Conservation (phyloP, 1,140 invertebrate species). For the Cyclina sinensis region DNA sequence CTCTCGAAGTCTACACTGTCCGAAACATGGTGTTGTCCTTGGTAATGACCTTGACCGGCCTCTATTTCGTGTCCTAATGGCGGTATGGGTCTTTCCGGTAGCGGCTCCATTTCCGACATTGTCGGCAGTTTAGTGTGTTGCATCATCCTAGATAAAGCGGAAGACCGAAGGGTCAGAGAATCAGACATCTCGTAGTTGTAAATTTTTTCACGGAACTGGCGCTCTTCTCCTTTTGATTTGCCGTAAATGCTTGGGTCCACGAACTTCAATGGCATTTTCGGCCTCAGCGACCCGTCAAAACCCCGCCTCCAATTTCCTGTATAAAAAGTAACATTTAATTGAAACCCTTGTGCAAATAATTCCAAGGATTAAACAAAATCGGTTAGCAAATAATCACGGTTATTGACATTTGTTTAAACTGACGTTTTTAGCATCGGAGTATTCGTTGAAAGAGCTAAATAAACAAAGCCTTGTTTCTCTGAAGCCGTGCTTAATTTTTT, state of each 20-base stretch:
- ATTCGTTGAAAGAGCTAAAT: no score
- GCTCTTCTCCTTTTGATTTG: slow-evolving; percentile 37
- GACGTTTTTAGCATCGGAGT: no score
- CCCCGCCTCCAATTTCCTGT: slow-evolving; percentile 53
- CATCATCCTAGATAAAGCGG: slow-evolving; percentile 57
- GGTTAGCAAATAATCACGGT: no score
- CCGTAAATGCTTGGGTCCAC: slow-evolving; percentile 47
- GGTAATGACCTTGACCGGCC: not conserved
- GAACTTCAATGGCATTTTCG: slow-evolving; percentile 50
- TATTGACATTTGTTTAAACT: no score
- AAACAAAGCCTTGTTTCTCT: no score
- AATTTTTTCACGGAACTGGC: slow-evolving; percentile 49
- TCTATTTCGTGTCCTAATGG: not conserved
- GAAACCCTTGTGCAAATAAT: no score
- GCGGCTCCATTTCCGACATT: slow-evolving; percentile 17
- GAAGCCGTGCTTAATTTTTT: no score
- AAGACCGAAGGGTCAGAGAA: slow-evolving; percentile 45
- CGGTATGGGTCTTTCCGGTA: not conserved
- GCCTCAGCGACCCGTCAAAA: slow-evolving; percentile 48
- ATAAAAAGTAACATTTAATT: not conserved
- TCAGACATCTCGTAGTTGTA: slow-evolving; percentile 57
- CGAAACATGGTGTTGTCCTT: not conserved
- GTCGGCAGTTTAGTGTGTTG: slow-evolving; percentile 31
- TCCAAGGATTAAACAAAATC: no score
- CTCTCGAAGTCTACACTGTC: not conserved